Percentiles rank a stretch among this genome's conserved stretches.
phyloP scores from a whole-genome alignment of 2,113 vertebrate species.

The Chionis minor region DNA sequence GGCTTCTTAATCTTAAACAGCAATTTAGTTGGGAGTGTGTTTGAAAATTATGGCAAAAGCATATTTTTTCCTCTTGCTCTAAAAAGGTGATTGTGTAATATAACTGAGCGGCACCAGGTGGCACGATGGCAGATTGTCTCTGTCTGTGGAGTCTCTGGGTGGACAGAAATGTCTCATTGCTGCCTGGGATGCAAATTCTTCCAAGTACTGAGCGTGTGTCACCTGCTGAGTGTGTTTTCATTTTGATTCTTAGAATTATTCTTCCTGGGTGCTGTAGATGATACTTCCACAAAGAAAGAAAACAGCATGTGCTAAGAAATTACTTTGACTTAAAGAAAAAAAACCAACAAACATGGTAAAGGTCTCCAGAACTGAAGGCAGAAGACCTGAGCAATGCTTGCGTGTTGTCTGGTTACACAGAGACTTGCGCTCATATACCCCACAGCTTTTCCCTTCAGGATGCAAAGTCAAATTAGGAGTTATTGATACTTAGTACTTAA shows the following conservation, averaged over 20 bases:
- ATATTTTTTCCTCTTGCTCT: not conserved
- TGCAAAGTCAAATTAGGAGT: not conserved
- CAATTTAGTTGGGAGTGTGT: not conserved
- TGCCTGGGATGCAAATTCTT: not conserved
- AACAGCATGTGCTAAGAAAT: not conserved
- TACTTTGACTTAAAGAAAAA: not conserved
- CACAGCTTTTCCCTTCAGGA: not conserved
- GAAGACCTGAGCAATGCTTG: not conserved
- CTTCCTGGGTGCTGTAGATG: not conserved
- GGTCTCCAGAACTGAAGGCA: not conserved
- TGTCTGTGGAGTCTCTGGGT: rapidly evolving
- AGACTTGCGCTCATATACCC: not conserved
- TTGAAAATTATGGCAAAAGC: not conserved
- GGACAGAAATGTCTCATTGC: not conserved
- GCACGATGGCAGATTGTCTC: not conserved
- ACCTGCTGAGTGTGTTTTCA: not conserved
- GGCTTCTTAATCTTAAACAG: not conserved
- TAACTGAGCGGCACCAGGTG: not conserved
- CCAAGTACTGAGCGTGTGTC: not conserved
- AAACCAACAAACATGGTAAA: not conserved
- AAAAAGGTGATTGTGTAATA: not conserved
- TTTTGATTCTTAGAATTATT: not conserved
- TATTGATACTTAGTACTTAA: not conserved
- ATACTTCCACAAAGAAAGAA: not conserved
- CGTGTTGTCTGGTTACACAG: not conserved